A percentile compares a stretch with the other conserved stretches of the same genome.
Conservation (phyloP, 92 coral and sea anemone genomes). For the Paragorgia papillata region DNA sequence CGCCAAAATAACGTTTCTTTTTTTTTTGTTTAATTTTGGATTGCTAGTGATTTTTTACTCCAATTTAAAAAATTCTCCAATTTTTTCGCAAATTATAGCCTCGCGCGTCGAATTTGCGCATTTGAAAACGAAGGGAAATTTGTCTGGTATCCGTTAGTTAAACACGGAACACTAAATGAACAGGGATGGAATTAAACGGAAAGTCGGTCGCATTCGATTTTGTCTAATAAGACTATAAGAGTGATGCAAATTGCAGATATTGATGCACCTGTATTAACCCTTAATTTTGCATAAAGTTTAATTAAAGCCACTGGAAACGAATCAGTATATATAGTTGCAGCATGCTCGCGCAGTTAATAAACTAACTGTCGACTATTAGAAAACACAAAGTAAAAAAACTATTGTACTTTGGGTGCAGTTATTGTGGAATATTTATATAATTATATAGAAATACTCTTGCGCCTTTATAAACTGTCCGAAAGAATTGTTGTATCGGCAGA, state of each 20-base stretch:
- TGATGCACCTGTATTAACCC: conserved; percentile 22
- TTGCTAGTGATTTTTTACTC: too few relatives aligned
- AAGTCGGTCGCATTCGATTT: neutral
- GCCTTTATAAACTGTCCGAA: too few relatives aligned
- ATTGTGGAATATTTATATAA: too few relatives aligned
- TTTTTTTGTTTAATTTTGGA: too few relatives aligned
- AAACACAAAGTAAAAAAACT: neutral
- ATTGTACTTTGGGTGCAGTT: too few relatives aligned
- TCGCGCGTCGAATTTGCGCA: too few relatives aligned
- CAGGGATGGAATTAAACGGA: neutral
- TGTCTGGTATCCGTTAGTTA: neutral
- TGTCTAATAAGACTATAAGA: neutral
- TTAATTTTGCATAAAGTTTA: conserved; percentile 39
- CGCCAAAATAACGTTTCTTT: neutral
- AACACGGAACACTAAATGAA: neutral
- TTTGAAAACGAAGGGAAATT: too few relatives aligned
- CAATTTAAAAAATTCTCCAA: too few relatives aligned
- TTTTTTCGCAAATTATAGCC: too few relatives aligned
- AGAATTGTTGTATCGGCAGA: neutral
- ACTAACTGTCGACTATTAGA: neutral
- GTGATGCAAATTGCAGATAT: conserved; percentile 27
- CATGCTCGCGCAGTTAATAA: neutral
- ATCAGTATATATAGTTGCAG: conserved; percentile 3
- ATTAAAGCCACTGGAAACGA: conserved; percentile 37
- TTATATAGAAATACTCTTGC: too few relatives aligned